A percentile compares a stretch with the other conserved stretches of the same genome.
Evolutionary conservation across 2,113 vertebrate genomes (phyloP).

Genomic region (Ophthalmolycus amberensis): DNA sequence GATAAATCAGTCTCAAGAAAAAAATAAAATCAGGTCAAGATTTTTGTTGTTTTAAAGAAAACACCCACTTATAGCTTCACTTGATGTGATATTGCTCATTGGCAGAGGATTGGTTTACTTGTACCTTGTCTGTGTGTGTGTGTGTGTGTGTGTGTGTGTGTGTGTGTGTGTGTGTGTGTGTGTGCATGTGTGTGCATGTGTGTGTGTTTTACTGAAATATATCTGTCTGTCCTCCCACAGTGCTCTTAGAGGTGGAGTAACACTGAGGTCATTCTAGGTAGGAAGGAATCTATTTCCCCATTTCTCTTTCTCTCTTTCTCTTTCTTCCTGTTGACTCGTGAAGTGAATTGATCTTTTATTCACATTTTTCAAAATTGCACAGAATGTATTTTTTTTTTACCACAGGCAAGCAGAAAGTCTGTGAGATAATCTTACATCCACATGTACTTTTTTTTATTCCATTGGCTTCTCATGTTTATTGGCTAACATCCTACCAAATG

Average conservation of each 20-base stretch:
- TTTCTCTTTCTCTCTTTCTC: not conserved
- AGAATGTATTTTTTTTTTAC: not conserved
- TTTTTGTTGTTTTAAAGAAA: not conserved
- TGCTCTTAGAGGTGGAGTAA: slow-evolving; percentile 35
- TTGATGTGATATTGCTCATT: not conserved
- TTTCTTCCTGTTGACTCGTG: not conserved
- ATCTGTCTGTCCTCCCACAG: slow-evolving; percentile 40
- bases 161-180: not conserved
- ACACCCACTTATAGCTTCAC: not conserved
- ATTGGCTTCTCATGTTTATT: not conserved
- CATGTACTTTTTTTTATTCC: not conserved
- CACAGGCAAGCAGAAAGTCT: not conserved
- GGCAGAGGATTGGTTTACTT: not conserved
- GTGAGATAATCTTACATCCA: not conserved
- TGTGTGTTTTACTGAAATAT: slow-evolving; percentile 5
- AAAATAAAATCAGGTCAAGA: not conserved
- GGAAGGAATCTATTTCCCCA: slow-evolving; percentile 3
- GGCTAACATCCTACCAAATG: not conserved
- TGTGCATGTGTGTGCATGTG: too few relatives aligned
- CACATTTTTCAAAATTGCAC: not conserved
- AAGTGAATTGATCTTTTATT: not conserved
- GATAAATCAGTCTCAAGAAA: not conserved
- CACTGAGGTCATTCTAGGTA: slow-evolving; percentile 23
- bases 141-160: not conserved
- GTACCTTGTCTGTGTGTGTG: not conserved